phyloP scores from a whole-genome alignment of 2,888 invertebrate species.

The Prosapia bicincta region DNA sequence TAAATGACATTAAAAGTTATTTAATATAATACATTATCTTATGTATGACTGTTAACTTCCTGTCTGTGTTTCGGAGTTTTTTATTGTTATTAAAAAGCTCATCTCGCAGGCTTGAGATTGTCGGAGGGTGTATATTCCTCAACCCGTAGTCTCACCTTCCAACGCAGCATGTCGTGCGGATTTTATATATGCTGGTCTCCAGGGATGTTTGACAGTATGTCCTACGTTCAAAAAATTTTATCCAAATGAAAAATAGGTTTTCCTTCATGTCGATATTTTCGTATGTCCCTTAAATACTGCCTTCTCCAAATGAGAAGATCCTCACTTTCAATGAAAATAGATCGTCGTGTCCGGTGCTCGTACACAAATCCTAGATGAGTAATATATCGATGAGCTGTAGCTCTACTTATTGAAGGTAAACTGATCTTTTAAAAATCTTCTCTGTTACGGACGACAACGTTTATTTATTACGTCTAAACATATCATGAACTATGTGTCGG shows the following conservation, averaged over 20 bases:
- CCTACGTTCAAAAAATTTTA: background rate
- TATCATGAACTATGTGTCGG: background rate
- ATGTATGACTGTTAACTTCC: no score
- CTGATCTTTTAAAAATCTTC: background rate
- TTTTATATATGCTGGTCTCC: background rate
- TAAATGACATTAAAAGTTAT: no score
- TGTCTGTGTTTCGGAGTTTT: no score
- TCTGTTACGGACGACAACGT: background rate
- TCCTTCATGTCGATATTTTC: no score
- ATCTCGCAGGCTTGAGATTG: no score
- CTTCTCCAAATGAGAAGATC: background rate
- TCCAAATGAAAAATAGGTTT: background rate
- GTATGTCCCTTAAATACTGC: no score
- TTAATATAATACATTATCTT: no score
- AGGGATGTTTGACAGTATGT: background rate
- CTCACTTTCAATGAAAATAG: background rate
- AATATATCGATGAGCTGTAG: no score
- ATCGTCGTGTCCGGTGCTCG: no score
- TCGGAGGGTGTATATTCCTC: no score
- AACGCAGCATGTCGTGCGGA: background rate
- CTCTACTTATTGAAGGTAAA: background rate
- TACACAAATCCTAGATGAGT: no score
- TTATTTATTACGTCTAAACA: background rate
- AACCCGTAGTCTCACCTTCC: constrained; percentile 1
- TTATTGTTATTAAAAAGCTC: no score